Conservation (phyloP, 2,113 vertebrate genomes). For the Synodontis membranacea region DNA sequence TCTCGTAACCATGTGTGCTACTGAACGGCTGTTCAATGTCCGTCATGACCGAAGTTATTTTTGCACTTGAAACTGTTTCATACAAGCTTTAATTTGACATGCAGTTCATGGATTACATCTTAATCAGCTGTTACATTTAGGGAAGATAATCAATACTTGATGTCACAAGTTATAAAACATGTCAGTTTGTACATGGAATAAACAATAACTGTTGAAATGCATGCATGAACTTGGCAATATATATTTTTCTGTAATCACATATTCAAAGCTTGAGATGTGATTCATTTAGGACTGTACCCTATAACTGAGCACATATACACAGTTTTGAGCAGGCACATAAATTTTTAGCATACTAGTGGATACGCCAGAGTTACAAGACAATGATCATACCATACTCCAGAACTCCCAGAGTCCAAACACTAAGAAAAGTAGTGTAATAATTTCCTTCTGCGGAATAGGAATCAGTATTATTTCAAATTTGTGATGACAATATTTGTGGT, state of each 20-base stretch:
- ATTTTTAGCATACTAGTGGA: slow-evolving; percentile 30
- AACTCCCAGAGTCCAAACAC: slow-evolving; percentile 38
- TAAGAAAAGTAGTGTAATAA: slow-evolving; percentile 39
- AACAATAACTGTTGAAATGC: slow-evolving; percentile 33
- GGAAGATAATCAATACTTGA: slow-evolving; percentile 25
- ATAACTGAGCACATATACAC: slow-evolving; percentile 10
- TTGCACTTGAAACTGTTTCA: slow-evolving; percentile 7
- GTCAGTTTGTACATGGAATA: slow-evolving; percentile 15
- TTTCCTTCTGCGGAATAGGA: slow-evolving; percentile 32
- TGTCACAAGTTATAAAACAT: slow-evolving; percentile 25
- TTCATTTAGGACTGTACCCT: slow-evolving; percentile 11
- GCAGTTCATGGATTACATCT: slow-evolving; percentile 37
- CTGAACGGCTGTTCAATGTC: neutral
- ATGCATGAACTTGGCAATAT: slow-evolving; percentile 39
- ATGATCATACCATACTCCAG: neutral
- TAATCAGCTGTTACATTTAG: slow-evolving; percentile 17
- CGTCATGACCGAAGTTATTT: neutral
- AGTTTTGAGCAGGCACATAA: slow-evolving; percentile 20
- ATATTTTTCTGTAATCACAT: neutral
- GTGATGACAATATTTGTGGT: slow-evolving; percentile 15
- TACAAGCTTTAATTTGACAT: slow-evolving; percentile 45
- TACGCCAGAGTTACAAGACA: slow-evolving; percentile 24
- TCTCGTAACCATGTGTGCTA: neutral
- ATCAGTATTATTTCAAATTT: slow-evolving; percentile 18
- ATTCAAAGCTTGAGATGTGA: slow-evolving; percentile 18